Evolutionary conservation across 2,113 vertebrate genomes (phyloP), one percentile per base, ranked within the genome.

Genomic region (Orientallactaga bullata): DNA sequence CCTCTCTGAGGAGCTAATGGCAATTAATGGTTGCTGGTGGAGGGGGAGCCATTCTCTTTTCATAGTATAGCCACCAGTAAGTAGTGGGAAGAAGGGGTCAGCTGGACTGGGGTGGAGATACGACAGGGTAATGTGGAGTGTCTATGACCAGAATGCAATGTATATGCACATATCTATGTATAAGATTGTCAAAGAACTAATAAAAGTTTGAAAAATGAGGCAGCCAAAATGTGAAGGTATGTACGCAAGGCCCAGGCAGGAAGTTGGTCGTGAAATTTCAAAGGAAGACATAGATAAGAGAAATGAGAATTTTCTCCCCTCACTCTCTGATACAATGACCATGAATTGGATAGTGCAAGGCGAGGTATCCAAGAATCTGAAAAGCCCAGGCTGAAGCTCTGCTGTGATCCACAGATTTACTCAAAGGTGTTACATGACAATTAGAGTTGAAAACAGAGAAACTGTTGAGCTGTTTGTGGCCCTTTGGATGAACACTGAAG

Each of bases 401-500:
- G 13, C 28, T 73, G 6, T 51, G 32, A 90, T 90, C 69, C 85
- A 85, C 93, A 85, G 47, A 88, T 74, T 80, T 77, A 20, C 42
- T 90, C 66, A 79, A 87, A 82, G 10, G 5, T 78, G 12, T 65
- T 21, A 16, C 60, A 80, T 15, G 5, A 39, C 37, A 65, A 3
- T 30, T 37, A 80, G 15, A 68, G 28, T 37, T 71, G 12, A 79
- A 93, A 82, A 32, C 17, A 16, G 47, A 42, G 32, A 84, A 7
- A 58, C 26, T 69, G 65, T 24, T 91, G 76, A 72, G 51, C 60
- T 81, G 65, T 24, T 63, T 68, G 71, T 37, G 65, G 23, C 21
- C 55, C 74, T 47, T 93, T 18, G 81, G 17, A 58, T 80, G 55
- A 88, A 30, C 35, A 78, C 61, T 69, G 77, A 95, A 94, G 73